A percentile compares a stretch with the other conserved stretches of the same genome.
Evolutionary conservation across 2,113 vertebrate species (phyloP).

Genomic region (Rhabdomys dilectus): DNA sequence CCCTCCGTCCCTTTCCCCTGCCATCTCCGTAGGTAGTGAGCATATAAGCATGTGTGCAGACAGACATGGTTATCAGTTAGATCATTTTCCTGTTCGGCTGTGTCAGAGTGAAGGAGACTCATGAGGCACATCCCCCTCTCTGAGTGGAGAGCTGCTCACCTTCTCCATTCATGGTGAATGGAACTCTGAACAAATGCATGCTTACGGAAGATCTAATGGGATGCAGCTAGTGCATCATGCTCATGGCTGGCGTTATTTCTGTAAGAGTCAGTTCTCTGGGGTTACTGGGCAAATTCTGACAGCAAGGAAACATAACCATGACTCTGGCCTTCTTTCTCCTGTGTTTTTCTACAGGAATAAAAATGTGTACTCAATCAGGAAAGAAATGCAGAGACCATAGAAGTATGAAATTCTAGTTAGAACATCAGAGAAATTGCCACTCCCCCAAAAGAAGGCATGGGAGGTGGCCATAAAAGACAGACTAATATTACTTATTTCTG

Average conservation of each 20-base stretch:
- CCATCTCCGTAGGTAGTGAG: not conserved
- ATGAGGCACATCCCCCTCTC: not conserved
- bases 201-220: not conserved
- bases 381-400: not conserved
- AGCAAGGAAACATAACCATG: not conserved
- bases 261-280: not conserved
- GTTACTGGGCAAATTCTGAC: not conserved
- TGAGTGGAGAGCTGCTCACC: not conserved
- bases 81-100: not conserved
- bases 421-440: not conserved
- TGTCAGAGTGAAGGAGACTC: not conserved
- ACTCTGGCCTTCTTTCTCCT: not conserved
- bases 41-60: accelerated
- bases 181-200: not conserved
- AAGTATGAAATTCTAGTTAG: not conserved
- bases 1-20: not conserved
- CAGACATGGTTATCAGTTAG: not conserved
- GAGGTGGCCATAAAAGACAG: not conserved
- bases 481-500: not conserved
- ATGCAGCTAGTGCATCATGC: not conserved
- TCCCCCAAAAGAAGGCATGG: not conserved
- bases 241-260: not conserved
- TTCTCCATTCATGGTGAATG: not conserved
- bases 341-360: not conserved
- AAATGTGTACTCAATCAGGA: not conserved